phyloP scores from a whole-genome alignment of 2,888 invertebrate species.

The Cephus nigrinus region DNA sequence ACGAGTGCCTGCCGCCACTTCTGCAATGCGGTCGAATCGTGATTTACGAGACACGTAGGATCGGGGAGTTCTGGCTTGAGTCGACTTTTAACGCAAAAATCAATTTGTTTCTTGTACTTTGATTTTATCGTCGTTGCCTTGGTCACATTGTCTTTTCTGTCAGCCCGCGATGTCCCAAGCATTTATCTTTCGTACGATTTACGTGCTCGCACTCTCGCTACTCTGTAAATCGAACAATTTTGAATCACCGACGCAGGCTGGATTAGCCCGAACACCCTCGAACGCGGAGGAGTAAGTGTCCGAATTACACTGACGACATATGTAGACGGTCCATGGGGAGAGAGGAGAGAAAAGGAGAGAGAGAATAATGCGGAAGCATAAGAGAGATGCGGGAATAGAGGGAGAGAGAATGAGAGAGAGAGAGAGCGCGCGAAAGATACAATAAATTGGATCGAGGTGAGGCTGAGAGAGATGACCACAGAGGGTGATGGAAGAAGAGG shows the following conservation, averaged over 20 bases:
- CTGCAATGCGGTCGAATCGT: neutral
- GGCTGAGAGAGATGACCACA: too few relatives aligned
- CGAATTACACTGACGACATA: neutral
- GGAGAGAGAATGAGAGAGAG: too few relatives aligned
- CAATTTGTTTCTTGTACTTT: neutral
- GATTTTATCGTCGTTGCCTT: neutral
- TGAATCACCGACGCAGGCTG: slow-evolving; percentile 29
- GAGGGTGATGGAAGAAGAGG: too few relatives aligned
- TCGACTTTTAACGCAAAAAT: neutral
- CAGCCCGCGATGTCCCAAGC: neutral
- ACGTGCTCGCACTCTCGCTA: neutral
- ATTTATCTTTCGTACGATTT: neutral
- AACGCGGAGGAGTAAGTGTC: slow-evolving; percentile 12
- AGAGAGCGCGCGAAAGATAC: too few relatives aligned
- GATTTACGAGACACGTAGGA: neutral
- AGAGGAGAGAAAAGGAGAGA: neutral
- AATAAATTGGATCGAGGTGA: too few relatives aligned
- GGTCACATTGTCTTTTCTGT: neutral
- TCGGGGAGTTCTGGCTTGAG: neutral
- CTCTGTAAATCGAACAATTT: slow-evolving; percentile 7
- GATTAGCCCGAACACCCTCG: slow-evolving; percentile 43
- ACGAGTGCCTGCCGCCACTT: neutral
- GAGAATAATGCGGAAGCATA: too few relatives aligned
- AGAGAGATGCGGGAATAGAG: too few relatives aligned
- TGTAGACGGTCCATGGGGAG: neutral